Base-by-base conservation (phyloP, 64 coral and sea anemone genomes). In the Orbicella faveolata region DNA sequence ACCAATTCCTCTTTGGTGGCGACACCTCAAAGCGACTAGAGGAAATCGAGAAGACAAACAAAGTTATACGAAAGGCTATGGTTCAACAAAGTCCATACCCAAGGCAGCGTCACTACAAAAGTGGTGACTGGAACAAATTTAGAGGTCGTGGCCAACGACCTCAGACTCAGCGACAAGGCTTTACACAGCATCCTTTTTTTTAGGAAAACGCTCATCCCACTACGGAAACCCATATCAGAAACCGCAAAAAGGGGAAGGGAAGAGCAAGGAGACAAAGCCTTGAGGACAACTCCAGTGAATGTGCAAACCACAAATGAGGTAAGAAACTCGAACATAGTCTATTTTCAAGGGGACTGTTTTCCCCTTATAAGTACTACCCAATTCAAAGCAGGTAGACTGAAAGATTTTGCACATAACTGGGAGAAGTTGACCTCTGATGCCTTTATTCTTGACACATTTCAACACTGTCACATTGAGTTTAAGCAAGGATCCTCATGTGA, bases 1-100 rank as follows among this genome's bases (percentile, higher is more conserved):
- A 90, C 36, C 39, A 81, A 17, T 90, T 90, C 75, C 41, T 80
- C 12, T 79, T 89, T 89, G 87, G 75, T 65, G 88, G 88, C 5
- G 75, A 78, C 53, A 77, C 74, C 34, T 78, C 87, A 54, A 89
- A 89, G 30, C 73, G 87, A 37, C 39, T 79, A 36, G 87, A 79
- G 34, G 87, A 89, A 1, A 89, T 88, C 62, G 52, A 88, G 21
- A 88, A 88, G 23, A 76, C 86, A 20, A 77, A 88, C 87, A 62
- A 89, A 55, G 87, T 75, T 9, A 48, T 89, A 7, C 59, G 73
- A 33, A 89, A 89, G 51, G 87, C 75, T 2, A 89, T 89, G 75
- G 87, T 75, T 44, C 74, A 48, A 76, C 67, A 88, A 53, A 76
- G 73, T 52, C 25, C 10, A 88, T 75, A 75, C 62, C 67, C 62